phyloP scores from a whole-genome alignment of 2,888 invertebrate species.

The Lithophane semibrunnea region DNA sequence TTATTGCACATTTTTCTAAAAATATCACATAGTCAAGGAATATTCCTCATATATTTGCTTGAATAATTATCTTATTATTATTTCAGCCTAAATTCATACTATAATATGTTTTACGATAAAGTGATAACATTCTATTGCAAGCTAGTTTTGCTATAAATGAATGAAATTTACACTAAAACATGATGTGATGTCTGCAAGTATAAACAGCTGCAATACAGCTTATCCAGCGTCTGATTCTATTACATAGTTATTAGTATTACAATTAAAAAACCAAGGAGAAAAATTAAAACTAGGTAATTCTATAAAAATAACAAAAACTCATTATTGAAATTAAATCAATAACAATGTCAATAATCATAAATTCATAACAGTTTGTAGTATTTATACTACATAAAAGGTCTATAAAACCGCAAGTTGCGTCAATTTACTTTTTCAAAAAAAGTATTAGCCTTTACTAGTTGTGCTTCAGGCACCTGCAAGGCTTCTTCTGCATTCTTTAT shows the following conservation, averaged over 20 bases:
- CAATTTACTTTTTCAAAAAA: slow-evolving; percentile 84
- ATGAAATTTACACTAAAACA: neutral
- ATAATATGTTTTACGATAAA: slow-evolving; percentile 3
- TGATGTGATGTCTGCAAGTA: neutral
- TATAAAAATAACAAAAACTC: slow-evolving; percentile 40
- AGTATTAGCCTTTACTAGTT: slow-evolving; percentile 85
- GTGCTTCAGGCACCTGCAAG: slow-evolving; percentile 90
- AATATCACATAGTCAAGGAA: slow-evolving; percentile 62
- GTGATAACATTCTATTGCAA: slow-evolving; percentile 10
- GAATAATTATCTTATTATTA: slow-evolving; percentile 38
- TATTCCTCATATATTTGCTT: slow-evolving; percentile 35
- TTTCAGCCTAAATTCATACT: slow-evolving; percentile 11
- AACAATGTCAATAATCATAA: slow-evolving; percentile 24
- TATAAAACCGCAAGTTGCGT: neutral
- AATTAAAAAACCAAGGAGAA: slow-evolving; percentile 10
- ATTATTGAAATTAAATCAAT: slow-evolving; percentile 31
- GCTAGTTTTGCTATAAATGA: slow-evolving; percentile 4
- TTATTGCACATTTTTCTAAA: slow-evolving; percentile 50
- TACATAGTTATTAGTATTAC: neutral
- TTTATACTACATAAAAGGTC: slow-evolving; percentile 23
- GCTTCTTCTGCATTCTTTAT: slow-evolving; percentile 92
- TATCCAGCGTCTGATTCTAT: neutral
- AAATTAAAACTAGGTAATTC: slow-evolving; percentile 31
- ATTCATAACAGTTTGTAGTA: slow-evolving; percentile 23
- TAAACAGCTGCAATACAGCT: neutral